Percentiles rank a stretch among this genome's conserved stretches.
These are phyloP conservation scores for Thalassophryne amazonica DNA, from an alignment of 2,797 vertebrate genomes.

Conservation along the genomic window DNA sequence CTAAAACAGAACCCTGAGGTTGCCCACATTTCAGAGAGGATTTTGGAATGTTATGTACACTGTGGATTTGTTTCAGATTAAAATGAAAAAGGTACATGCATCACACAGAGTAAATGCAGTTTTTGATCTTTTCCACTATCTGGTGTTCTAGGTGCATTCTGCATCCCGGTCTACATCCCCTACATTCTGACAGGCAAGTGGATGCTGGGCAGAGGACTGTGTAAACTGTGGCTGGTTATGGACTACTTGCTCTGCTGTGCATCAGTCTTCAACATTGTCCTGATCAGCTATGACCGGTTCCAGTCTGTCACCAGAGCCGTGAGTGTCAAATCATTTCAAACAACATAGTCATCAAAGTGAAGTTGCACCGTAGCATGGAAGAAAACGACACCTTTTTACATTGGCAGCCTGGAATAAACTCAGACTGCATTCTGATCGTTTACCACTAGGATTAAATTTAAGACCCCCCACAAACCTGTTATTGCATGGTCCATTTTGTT, in stretches of 20 bases:
- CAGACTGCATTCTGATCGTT: too few relatives aligned
- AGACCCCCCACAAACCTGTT: not conserved
- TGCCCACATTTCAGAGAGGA: too few relatives aligned
- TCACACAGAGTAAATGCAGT: not conserved
- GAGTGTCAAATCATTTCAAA: constrained; percentile 59
- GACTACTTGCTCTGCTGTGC: constrained; percentile 89
- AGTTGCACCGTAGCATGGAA: not conserved
- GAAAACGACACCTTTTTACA: not conserved
- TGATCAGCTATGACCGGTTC: constrained; percentile 91
- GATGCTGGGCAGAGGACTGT: constrained; percentile 78
- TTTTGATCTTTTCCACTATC: not conserved
- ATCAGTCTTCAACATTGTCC: constrained; percentile 89
- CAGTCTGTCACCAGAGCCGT: constrained; percentile 88
- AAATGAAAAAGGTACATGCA: too few relatives aligned
- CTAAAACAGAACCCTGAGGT: too few relatives aligned
- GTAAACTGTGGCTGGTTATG: constrained; percentile 85
- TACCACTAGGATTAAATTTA: too few relatives aligned
- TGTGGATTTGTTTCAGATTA: too few relatives aligned
- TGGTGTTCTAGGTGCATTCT: constrained; percentile 76
- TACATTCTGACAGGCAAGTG: constrained; percentile 79
- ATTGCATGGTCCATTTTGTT: too few relatives aligned
- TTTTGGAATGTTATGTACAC: too few relatives aligned
- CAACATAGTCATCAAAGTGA: not conserved
- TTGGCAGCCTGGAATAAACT: too few relatives aligned
- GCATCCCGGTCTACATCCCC: constrained; percentile 88